Evolutionary conservation across 2,888 invertebrate species (phyloP), one percentile per base, ranked within the genome.

Genomic region (Dasypogon diadema): DNA sequence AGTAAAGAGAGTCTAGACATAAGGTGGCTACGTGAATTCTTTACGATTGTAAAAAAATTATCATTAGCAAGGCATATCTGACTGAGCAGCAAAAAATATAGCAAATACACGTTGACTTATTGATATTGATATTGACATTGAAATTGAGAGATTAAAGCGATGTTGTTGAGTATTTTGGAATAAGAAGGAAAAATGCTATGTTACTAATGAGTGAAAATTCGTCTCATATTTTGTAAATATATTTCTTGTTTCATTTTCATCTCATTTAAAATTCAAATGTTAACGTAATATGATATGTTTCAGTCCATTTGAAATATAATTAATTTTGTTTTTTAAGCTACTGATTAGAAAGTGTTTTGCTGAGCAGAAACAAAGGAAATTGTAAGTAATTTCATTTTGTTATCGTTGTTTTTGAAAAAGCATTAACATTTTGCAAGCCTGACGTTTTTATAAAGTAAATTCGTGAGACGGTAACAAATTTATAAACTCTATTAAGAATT

Each of bases 51-150:
- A 30, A 30, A 30, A 30, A 3, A 42, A 42, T 42, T 42, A 42
- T 42, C n/a, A 42, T 42, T 42, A 51, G 51, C 14, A 51, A 51
- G 51, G 18, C 21, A 51, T 51, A 21, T 51, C n/a, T 65, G 46
- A 48, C 46, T 42, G 42, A 22, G 65, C 56, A 24, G 56, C 26
- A 26, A n/a, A 42, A 30, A 12, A n/a, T 42, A 42, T 56, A 56
- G 21, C 10, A 46, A 46, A 14, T 46, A 46, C 42, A 21, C 18
- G 46, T 42, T 56, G 56, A 26, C 24, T 24, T 26, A 56, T 56
- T 56, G 26, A 56, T 56, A 56, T 56, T 51, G 21, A 51, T 51
- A 51, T 51, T 51, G 18, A 51, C 18, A 51, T 51, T 51, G 51
- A 51, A 16, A 51, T 51, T 16, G 51, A 51, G 51, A 51, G 51